A percentile compares a stretch with the other conserved stretches of the same genome.
Evolutionary conservation across 2,113 vertebrate genomes (phyloP).

Genomic region (Sander vitreus): DNA sequence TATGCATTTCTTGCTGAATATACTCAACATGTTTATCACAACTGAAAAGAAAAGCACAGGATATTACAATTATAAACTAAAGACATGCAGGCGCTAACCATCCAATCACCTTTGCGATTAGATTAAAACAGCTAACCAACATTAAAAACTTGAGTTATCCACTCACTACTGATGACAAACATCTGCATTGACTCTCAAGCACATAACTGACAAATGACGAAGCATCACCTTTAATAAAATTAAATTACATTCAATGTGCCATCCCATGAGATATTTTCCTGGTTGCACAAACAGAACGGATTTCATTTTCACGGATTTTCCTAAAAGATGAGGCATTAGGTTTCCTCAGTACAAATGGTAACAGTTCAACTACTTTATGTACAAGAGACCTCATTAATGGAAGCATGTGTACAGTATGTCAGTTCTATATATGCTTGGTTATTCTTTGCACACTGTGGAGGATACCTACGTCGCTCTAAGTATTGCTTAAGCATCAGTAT

Average conservation of each 20-base stretch:
- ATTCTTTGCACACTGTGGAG: conserved; percentile 54
- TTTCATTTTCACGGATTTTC: conserved; percentile 60
- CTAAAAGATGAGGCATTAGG: conserved; percentile 41
- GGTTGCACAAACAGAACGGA: conserved; percentile 68
- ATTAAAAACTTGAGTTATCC: not conserved
- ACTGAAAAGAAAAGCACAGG: not conserved
- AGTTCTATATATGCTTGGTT: conserved; percentile 62
- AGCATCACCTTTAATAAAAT: conserved; percentile 80
- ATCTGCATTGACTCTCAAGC: conserved; percentile 14
- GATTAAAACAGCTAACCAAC: not conserved
- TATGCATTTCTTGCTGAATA: not conserved
- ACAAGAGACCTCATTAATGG: conserved; percentile 67
- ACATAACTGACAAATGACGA: conserved; percentile 57
- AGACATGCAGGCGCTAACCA: not conserved
- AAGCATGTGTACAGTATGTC: conserved; percentile 71
- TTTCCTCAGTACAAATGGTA: conserved; percentile 70
- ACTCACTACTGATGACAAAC: not conserved
- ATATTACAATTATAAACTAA: not conserved
- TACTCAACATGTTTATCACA: not conserved
- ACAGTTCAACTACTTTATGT: conserved; percentile 67
- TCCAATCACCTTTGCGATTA: not conserved
- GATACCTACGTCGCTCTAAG: conserved; percentile 61
- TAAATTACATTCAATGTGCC: conserved; percentile 78
- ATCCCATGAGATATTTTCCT: conserved; percentile 68
- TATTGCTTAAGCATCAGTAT: conserved; percentile 77